Conservation (phyloP, 2,113 vertebrate genomes). For the Halcyon senegalensis region DNA sequence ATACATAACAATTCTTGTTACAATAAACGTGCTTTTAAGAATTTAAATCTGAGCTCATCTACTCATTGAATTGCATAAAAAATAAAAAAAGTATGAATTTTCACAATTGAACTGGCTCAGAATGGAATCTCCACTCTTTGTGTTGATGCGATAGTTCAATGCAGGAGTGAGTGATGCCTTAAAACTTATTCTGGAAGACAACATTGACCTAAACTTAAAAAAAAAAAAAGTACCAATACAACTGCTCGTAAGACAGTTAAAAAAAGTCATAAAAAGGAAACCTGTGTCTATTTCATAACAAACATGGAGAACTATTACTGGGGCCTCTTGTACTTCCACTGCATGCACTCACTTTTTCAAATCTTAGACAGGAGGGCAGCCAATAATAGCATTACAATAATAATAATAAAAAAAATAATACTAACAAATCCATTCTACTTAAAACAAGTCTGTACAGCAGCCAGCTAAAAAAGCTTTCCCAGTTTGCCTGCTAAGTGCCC, state of each 20-base stretch:
- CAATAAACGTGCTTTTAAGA: constrained; percentile 88
- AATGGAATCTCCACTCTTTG: constrained; percentile 76
- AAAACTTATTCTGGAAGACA: constrained; percentile 84
- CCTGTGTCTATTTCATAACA: constrained; percentile 71
- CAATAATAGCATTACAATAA: constrained; percentile 65
- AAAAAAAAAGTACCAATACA: constrained; percentile 74
- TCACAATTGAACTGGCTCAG: constrained; percentile 83
- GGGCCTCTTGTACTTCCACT: constrained; percentile 57
- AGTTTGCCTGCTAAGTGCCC: constrained; percentile 71
- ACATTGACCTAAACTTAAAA: constrained; percentile 79
- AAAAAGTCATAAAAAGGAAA: constrained; percentile 68
- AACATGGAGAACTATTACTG: constrained; percentile 71
- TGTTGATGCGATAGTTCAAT: constrained; percentile 72
- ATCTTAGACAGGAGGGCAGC: constrained; percentile 54
- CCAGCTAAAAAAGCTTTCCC: constrained; percentile 71
- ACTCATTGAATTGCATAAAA: constrained; percentile 85
- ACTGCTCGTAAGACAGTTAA: constrained; percentile 71
- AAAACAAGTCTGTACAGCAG: constrained; percentile 66
- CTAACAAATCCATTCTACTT: constrained; percentile 64
- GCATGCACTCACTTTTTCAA: constrained; percentile 62
- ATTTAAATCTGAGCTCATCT: constrained; percentile 84
- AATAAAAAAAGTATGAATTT: constrained; percentile 80
- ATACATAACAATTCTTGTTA: constrained; percentile 87
- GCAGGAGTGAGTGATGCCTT: constrained; percentile 75
- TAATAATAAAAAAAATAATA: constrained; percentile 15